Conservation (phyloP, 2,888 invertebrate genomes). For the Plutella xylostella region DNA sequence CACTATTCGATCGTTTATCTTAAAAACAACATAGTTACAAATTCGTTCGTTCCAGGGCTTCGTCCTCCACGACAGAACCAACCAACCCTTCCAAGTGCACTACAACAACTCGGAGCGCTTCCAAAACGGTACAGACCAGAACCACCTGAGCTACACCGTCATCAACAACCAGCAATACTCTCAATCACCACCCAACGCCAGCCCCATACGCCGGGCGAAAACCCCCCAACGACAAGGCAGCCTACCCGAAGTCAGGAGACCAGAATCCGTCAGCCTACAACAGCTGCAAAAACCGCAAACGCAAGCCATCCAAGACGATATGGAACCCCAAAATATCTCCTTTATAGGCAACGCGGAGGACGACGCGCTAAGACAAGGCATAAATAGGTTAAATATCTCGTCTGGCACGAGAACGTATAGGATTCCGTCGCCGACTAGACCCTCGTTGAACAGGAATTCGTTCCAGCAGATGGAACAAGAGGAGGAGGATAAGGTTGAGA, state of each 20-base stretch:
- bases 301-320: conserved; percentile 81
- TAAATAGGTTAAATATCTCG: conserved; percentile 84
- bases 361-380: conserved; percentile 72
- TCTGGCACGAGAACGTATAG: conserved; percentile 90
- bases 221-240: conserved; percentile 50
- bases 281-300: conserved; percentile 70
- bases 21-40: too few relatives aligned
- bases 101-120: conserved; percentile 60
- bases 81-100: conserved; percentile 34
- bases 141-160: conserved; percentile 70
- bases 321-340: conserved; percentile 94
- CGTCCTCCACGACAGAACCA: conserved; percentile 72
- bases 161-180: conserved; percentile 68
- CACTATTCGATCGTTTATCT: too few relatives aligned
- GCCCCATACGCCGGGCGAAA: conserved; percentile 73
- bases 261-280: conserved; percentile 60
- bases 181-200: conserved; percentile 68
- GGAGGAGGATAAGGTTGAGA: conserved; percentile 71
- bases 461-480: conserved; percentile 70
- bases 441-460: conserved; percentile 76
- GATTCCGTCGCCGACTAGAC: conserved; percentile 89
- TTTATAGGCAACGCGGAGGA: conserved; percentile 82
- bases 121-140: conserved; percentile 75
- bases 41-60: conserved; percentile 66
- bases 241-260: conserved; percentile 25